phyloP scores from a whole-genome alignment of 2,113 vertebrate genomes.

The Dromas ardeola region DNA sequence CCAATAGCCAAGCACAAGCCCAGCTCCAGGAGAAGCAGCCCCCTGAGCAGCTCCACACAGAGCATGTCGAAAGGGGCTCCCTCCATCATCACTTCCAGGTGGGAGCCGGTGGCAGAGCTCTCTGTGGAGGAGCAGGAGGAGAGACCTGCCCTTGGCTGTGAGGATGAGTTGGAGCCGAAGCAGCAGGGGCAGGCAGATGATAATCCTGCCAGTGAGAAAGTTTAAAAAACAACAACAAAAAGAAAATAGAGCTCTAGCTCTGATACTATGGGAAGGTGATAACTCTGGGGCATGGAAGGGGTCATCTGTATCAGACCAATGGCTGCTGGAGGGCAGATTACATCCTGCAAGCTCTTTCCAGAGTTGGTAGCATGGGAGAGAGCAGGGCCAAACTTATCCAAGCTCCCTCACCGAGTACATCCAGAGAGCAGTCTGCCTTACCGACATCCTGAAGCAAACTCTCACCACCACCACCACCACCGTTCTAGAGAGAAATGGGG shows the following conservation, averaged over 20 bases:
- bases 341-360: not conserved
- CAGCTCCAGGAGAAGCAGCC: not conserved
- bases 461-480: not conserved
- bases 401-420: not conserved
- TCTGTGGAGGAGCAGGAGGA: accelerated
- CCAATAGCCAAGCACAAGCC: not conserved
- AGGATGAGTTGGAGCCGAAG: not conserved
- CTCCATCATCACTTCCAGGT: not conserved
- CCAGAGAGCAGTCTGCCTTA: not conserved
- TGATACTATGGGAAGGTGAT: not conserved
- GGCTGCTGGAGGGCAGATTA: not conserved
- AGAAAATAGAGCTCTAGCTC: not conserved
- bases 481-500: not conserved
- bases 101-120: not conserved
- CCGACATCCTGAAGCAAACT: not conserved
- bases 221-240: not conserved
- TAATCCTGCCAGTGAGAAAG: not conserved
- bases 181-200: not conserved
- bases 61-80: not conserved
- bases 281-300: not conserved
- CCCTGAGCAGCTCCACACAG: not conserved
- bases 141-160: not conserved
- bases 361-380: not conserved
- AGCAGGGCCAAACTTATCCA: not conserved
- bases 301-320: not conserved